These are phyloP conservation scores for Morpho deidamia DNA, from an alignment of 2,888 invertebrate genomes.

Conservation along the genomic window DNA sequence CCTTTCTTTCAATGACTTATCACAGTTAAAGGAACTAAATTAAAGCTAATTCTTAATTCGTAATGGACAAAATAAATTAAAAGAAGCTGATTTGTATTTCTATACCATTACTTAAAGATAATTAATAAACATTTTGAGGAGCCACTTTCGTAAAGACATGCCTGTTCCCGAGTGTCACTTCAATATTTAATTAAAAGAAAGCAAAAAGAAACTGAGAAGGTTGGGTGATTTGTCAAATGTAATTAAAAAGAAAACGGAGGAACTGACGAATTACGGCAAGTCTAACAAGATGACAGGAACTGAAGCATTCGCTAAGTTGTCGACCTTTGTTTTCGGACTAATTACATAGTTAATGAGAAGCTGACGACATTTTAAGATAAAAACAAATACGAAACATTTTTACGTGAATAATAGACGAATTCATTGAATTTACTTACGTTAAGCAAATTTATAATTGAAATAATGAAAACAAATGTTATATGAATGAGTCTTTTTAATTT, in stretches of 20 bases:
- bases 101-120: slow-evolving; percentile 34
- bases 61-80: neutral
- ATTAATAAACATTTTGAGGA: slow-evolving; percentile 48
- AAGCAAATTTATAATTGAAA: too few species aligned
- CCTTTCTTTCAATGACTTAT: too few species aligned
- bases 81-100: slow-evolving; percentile 23
- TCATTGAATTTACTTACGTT: too few species aligned
- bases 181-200: slow-evolving; percentile 75
- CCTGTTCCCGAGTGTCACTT: slow-evolving; percentile 65
- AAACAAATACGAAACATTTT: neutral
- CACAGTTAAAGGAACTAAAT: too few species aligned
- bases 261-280: slow-evolving; percentile 56
- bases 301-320: slow-evolving; percentile 43
- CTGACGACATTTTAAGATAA: slow-evolving; percentile 3
- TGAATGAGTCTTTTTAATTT: too few species aligned
- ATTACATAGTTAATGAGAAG: slow-evolving; percentile 31
- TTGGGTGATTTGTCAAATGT: slow-evolving; percentile 77
- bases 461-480: too few species aligned
- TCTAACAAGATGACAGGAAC: slow-evolving; percentile 52
- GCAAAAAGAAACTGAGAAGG: slow-evolving; percentile 67
- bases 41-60: too few species aligned
- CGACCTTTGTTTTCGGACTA: slow-evolving; percentile 43
- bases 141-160: slow-evolving; percentile 43
- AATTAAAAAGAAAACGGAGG: slow-evolving; percentile 73
- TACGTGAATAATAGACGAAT: neutral